Base-by-base conservation (phyloP, 2,888 invertebrate species). In the Plagiodera versicolora region DNA sequence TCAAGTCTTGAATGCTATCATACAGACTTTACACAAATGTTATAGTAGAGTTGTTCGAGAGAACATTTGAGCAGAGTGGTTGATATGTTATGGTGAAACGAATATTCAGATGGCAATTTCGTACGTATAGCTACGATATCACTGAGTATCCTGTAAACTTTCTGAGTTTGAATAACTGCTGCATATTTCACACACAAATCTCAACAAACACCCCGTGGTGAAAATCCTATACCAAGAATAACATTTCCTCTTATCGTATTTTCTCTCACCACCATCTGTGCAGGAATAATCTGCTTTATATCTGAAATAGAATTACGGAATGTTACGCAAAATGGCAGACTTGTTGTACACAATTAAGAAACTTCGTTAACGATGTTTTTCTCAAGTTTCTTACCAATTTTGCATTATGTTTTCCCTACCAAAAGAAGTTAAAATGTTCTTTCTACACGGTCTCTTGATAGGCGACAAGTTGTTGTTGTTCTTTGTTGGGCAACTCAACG, bases 401-500 rank as follows among this genome's bases (percentile, higher is more conserved):
- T 39, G 39, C 39, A 39, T 39, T n/a, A 39, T 39, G n/a, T 39
- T 39, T 39, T n/a, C 14, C 24, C 4, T n/a, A 14, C 6, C 14
- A 10, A 2, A 14, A 39, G 14, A 39, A 39, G 39, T 14, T 39
- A 14, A n/a, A 39, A 39, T 39, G 1, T 39, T 6, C 39, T 14
- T 6, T 39, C 6, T 11, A 39, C 39, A 3, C 39, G 11, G 39
- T 39, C 39, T 39, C 39, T 14, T 39, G 39, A 39, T 39, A 39
- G 39, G 39, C 39, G 14, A 14, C 39, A 39, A 39, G 39, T 39
- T 39, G 39, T 39, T 39, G 14, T 32, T 20, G 45, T 54, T 53
- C n/a, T n/a, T n/a, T n/a, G n/a, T n/a, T 16, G 44, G n/a, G 54
- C 14, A 5, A 17, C 20, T 9, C 17, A 16, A 39, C 20, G 32